Evolutionary conservation across 2,113 vertebrate genomes (phyloP).

Genomic region (Ochotona princeps): DNA sequence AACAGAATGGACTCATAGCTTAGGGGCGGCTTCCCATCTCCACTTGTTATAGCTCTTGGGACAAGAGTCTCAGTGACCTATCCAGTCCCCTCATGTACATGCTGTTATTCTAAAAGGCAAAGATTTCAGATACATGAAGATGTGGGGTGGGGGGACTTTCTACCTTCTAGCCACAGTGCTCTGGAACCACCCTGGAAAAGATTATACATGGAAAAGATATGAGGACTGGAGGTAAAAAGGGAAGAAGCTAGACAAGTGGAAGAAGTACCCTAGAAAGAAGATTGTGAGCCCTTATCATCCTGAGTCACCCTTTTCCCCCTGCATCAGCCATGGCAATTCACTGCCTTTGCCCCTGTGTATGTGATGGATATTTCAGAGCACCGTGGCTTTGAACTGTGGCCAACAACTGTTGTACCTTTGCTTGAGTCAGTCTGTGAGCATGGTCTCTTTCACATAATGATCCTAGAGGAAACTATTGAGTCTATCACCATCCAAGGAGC

Average conservation of each 20-base stretch:
- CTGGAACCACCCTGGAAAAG: background rate
- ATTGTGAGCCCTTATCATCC: background rate
- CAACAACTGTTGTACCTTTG: background rate
- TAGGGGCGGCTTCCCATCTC: background rate
- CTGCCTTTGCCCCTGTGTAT: background rate
- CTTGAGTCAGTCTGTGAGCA: background rate
- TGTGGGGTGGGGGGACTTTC: background rate
- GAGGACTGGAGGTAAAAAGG: background rate
- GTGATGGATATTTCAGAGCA: background rate
- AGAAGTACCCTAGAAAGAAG: background rate
- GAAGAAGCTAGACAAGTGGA: background rate
- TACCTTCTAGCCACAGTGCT: background rate
- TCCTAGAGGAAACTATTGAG: background rate
- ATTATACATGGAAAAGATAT: background rate
- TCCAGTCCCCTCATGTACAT: background rate
- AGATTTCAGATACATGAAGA: background rate
- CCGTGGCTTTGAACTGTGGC: background rate
- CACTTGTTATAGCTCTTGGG: background rate
- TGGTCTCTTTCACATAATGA: background rate
- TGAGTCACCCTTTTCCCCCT: background rate
- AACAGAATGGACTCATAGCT: background rate
- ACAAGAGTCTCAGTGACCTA: background rate
- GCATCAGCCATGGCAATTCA: background rate
- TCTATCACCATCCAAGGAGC: background rate
- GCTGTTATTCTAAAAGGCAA: background rate